These are phyloP conservation scores for Globodera ellingtonae DNA, from an alignment of 1,140 invertebrate species.

Conservation along the genomic window DNA sequence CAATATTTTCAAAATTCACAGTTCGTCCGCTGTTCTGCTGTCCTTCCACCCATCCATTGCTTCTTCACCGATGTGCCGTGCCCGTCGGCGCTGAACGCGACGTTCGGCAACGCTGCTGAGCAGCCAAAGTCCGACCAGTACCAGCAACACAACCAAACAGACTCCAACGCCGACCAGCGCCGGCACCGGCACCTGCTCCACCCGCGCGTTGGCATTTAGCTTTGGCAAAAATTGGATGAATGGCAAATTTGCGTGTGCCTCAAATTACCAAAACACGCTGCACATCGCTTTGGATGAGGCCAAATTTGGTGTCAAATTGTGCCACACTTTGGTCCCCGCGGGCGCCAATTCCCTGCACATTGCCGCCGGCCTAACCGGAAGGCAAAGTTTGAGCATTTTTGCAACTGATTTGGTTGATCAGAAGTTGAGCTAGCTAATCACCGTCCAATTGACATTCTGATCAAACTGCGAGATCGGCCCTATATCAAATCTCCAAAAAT, in stretches of 20 bases:
- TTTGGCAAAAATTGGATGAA: neutral
- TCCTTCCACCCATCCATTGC: too few species aligned
- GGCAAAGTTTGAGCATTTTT: neutral
- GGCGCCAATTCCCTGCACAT: neutral
- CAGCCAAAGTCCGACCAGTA: neutral
- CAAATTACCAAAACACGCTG: slow-evolving; percentile 10
- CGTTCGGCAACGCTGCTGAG: neutral
- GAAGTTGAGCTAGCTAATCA: too few species aligned
- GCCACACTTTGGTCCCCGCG: slow-evolving; percentile 12
- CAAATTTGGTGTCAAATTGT: slow-evolving; percentile 18
- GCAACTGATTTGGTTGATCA: too few species aligned
- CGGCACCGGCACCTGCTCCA: neutral
- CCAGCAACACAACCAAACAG: neutral
- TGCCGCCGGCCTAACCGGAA: neutral
- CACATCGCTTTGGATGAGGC: slow-evolving; percentile 16
- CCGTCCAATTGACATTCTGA: too few species aligned
- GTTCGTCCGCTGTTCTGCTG: too few species aligned
- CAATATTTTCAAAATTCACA: too few species aligned
- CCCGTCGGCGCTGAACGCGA: neutral
- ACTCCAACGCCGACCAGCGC: neutral
- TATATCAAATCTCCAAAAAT: too few species aligned
- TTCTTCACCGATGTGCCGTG: too few species aligned
- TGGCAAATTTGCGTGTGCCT: neutral
- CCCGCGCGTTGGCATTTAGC: neutral
- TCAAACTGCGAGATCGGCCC: too few species aligned